Base-by-base conservation (phyloP, 2,888 invertebrate species). In the Abrostola tripartita region DNA sequence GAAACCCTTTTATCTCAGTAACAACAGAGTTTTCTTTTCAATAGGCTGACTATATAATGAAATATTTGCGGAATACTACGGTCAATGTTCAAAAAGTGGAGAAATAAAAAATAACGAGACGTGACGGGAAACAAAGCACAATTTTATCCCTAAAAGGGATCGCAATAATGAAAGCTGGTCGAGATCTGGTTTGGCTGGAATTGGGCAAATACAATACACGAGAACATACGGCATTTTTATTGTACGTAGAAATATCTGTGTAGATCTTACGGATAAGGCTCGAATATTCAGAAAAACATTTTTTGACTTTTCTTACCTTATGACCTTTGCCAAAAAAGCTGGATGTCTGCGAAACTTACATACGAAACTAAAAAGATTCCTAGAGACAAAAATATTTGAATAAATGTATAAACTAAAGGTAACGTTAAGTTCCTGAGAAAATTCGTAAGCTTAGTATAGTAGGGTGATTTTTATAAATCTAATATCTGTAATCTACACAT, bases 71-170 rank as follows among this genome's bases (percentile, higher is more conserved):
- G 87, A 87, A 89, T 85, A 82, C 84, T 78, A 84, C 83, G 84
- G 85, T 86, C 89, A 86, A 87, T 87, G 86, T 82, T 88, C 74
- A 84, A 88, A 90, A 87, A 90, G 81, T 81, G 85, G 79, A 76
- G 76, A 79, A 84, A 88, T 88, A 89, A 92, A 92, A 92, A 92
- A 90, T 90, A 90, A 89, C 84, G 85, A 85, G 78, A 91, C 90
- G 91, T 92, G 92, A 91, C 89, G 90, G 84, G 82, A 88, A 90
- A 91, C 90, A 91, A 92, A 91, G 88, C 90, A 88, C 88, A 86
- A 90, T 92, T 90, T 92, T 92, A 92, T 92, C 90, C 88, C 77
- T 84, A 80, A 85, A 86, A 88, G 85, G 90, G 90, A 90, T 91
- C 91, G 82, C 81, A 81, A 85, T 91, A 91, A 91, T 91, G 89